Evolutionary conservation across 2,888 invertebrate genomes (phyloP), one percentile per base, ranked within the genome.

Genomic region (Andrena chrysosceles): DNA sequence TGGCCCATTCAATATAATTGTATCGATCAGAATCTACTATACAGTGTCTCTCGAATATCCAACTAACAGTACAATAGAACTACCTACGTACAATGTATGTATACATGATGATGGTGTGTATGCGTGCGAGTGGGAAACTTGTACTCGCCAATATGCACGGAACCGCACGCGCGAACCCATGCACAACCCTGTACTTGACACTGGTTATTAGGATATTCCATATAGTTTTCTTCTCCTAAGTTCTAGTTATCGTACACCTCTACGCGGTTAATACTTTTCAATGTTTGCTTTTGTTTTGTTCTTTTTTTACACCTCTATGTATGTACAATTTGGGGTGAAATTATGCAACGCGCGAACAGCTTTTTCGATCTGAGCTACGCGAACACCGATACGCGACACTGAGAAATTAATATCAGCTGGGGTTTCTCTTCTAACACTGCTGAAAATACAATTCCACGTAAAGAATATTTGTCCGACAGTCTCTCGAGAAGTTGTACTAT

Each of bases 1-100:
- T 89, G 89, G 85, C 87, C 90, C 90, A 91, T 91, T 89, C 86
- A 91, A 90, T 91, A 89, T 89, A 89, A 91, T 91, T 88, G 83
- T 90, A 90, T 87, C 86, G 87, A 90, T 87, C 86, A 89, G 85
- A 88, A 86, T 89, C 89, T 89, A 91, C 87, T 91, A 91, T 91
- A 91, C 91, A 91, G 89, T 90, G 81, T 88, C 85, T 86, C 89
- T 85, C 84, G 83, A 86, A 80, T 91, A 89, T 83, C 23, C 84
- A 87, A 77, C 87, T 88, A 90, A 89, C 80, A 85, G 64, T 85
- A 89, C 81, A 85, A 84, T 89, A 85, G 82, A 79, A 81, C 84
- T 89, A 90, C 83, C 81, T 91, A 91, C 85, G 83, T 87, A 87
- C 79, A 89, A 86, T 89, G 87, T 81, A 75, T 82, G 59, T 86